phyloP scores from a whole-genome alignment of 2,797 vertebrate genomes.

The Enteromius argenteus region DNA sequence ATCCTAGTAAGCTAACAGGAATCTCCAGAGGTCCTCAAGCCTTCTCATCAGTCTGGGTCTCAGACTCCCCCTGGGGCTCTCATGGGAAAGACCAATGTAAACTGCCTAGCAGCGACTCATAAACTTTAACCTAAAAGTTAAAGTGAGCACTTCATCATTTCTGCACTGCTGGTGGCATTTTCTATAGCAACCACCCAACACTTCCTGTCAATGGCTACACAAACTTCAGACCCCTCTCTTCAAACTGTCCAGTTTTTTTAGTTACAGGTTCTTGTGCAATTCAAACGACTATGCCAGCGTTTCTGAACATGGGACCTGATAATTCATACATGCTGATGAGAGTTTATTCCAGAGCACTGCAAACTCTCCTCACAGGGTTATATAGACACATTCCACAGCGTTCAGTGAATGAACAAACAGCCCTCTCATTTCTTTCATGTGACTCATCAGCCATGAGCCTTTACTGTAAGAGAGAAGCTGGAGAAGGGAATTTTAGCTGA shows the following conservation, averaged over 20 bases:
- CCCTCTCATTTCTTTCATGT: conserved; percentile 8
- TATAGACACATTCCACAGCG: conserved; percentile 5
- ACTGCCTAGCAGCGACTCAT: background rate
- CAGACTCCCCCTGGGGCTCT: conserved; percentile 11
- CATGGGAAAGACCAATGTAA: background rate
- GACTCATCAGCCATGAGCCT: background rate
- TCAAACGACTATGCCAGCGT: background rate
- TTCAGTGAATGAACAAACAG: background rate
- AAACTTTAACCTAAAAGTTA: background rate
- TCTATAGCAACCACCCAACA: background rate
- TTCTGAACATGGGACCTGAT: background rate
- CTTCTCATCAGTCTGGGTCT: conserved; percentile 7
- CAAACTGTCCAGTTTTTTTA: background rate
- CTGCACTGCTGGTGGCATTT: background rate
- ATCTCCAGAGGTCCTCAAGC: conserved; percentile 24
- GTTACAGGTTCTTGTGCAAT: background rate
- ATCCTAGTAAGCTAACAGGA: conserved; percentile 19
- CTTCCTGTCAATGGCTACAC: background rate
- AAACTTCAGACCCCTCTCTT: background rate
- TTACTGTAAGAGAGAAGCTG: background rate
- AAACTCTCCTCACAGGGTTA: background rate
- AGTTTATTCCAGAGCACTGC: background rate
- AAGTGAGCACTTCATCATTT: background rate
- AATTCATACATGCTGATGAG: background rate
- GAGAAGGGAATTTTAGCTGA: background rate